Evolutionary conservation across 1,140 invertebrate genomes (phyloP).

Genomic region (Drosophila parvula): DNA sequence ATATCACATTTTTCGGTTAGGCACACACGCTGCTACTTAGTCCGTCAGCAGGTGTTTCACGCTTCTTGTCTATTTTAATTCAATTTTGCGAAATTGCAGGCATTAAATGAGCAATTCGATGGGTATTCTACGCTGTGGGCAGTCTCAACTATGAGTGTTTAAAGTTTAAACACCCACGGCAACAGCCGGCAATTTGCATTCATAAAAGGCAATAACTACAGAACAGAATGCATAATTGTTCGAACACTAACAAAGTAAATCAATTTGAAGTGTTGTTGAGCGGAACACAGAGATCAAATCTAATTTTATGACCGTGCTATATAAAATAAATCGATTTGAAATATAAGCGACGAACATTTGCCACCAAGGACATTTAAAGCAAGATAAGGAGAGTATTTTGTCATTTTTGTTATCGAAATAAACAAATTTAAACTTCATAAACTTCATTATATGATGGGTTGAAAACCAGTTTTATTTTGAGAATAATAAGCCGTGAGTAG

Average conservation of each 20-base stretch:
- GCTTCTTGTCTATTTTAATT: slow-evolving; percentile 40
- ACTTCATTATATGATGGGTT: background rate
- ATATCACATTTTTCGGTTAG: slow-evolving; percentile 32
- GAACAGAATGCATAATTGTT: slow-evolving; percentile 55
- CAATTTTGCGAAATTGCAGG: slow-evolving; percentile 32
- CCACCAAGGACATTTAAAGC: background rate
- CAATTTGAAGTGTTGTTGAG: slow-evolving; percentile 25
- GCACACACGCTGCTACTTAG: slow-evolving; percentile 11
- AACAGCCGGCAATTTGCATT: slow-evolving; percentile 38
- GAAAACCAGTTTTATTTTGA: background rate
- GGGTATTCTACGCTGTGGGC: slow-evolving; percentile 25
- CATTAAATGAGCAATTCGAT: slow-evolving; percentile 31
- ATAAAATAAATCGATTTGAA: slow-evolving; percentile 30
- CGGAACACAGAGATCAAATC: slow-evolving; percentile 30
- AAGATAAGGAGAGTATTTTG: background rate
- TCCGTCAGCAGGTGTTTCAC: slow-evolving; percentile 45
- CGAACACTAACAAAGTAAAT: slow-evolving; percentile 26
- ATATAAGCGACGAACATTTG: background rate
- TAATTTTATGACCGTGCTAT: background rate
- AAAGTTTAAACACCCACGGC: slow-evolving; percentile 31
- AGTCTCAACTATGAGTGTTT: slow-evolving; percentile 34
- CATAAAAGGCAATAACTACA: slow-evolving; percentile 45
- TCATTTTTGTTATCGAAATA: background rate
- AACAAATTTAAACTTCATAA: background rate
- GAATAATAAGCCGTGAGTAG: background rate